Conservation (phyloP, 2,797 vertebrate genomes). For the Aselliscus stoliczkanus region DNA sequence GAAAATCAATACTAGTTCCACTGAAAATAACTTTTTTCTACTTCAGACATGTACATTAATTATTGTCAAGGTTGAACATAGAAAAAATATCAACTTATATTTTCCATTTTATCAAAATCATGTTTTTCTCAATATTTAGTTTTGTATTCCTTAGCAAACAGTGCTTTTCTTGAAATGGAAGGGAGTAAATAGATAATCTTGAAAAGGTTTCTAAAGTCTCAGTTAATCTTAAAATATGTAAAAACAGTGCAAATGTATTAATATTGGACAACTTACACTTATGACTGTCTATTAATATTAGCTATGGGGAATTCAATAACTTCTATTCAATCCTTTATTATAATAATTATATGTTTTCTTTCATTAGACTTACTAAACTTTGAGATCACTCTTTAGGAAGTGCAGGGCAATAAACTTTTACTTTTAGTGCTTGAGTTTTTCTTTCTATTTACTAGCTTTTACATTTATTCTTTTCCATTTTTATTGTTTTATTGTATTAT, state of each 20-base stretch:
- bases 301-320: constrained; percentile 29
- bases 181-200: neutral
- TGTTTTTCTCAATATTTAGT: neutral
- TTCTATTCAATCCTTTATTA: constrained; percentile 49
- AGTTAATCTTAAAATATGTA: neutral
- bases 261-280: constrained; percentile 33
- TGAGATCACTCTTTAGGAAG: neutral
- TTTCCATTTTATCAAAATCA: neutral
- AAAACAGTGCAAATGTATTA: neutral
- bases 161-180: neutral
- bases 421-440: neutral
- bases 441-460: neutral
- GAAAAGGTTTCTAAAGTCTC: neutral
- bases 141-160: neutral
- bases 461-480: neutral
- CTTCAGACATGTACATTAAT: neutral
- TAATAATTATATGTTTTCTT: neutral
- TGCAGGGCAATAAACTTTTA: neutral
- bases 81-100: neutral
- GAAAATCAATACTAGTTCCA: neutral
- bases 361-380: constrained; percentile 12
- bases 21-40: neutral
- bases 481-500: neutral
- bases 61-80: neutral
- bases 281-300: constrained; percentile 18